Base-by-base conservation (phyloP, 2,797 vertebrate genomes). In the Merluccius polli region DNA sequence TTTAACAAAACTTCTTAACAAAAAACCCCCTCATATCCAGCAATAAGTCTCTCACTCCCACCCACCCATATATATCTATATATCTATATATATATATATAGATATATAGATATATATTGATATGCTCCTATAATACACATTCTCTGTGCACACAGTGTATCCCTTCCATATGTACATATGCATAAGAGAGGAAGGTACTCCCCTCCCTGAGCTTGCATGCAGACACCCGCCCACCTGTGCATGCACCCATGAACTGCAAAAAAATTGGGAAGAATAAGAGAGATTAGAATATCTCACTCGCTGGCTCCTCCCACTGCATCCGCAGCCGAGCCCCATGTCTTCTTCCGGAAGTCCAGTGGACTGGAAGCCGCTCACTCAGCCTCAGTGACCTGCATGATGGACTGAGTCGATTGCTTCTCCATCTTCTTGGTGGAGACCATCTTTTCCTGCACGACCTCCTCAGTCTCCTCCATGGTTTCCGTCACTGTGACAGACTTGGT, bases 401-500 rank as follows among this genome's bases (percentile, higher is more conserved):
- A 93, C 13, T 97, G 95, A 35, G 93, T 95, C 81, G 96, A 95
- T 81, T 95, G 95, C 81, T 97, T 99, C 91, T 99, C 98, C 63
- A 94, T 91, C 79, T 96, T 98, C 93, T 97, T 98, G 83, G 94
- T 95, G 82, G 96, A 94, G 79, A 97, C 93, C 79, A 95, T 0
- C 79, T 95, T 96, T 92, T 99, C 98, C 90, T 96, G 93, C 73
- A 95, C 72, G 33, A 90, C 88, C 82, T 98, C 96, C 75, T 97
- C 95, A n/a, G 94, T 88, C 75, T 95, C 95, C 52, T 98, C 96
- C 71, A 96, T 92, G 18, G 96, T 98, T 89, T 99, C 95, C 3
- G 98, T 99, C 87, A 99, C 97, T 0, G 97, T 99, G 84, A 99
- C 92, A 0, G 97, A 98, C 78, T 97, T 98, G 0, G 96, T 98